Evolutionary conservation across 2,113 vertebrate genomes (phyloP).

Genomic region (Phrynosoma platyrhinos): DNA sequence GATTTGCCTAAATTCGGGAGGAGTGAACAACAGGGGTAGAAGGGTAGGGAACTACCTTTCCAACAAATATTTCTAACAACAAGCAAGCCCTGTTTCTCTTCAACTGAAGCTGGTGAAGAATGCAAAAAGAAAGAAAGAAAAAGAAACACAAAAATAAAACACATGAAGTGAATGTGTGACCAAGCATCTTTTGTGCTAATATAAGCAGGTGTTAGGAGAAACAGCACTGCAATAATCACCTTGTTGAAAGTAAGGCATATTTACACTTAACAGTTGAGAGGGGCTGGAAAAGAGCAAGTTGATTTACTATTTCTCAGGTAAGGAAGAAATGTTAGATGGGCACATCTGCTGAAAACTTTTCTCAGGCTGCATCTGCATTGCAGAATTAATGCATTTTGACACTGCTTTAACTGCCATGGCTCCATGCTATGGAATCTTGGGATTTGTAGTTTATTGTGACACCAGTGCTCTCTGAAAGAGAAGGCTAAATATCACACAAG

Average conservation of each 20-base stretch:
- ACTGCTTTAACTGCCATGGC: too few species aligned
- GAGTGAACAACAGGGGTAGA: conserved; percentile 11
- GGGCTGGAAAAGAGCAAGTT: conserved; percentile 32
- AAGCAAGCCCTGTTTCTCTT: conserved; percentile 7
- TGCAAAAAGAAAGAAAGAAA: conserved; percentile 14
- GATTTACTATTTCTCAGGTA: conserved; percentile 60
- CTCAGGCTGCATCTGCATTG: not conserved
- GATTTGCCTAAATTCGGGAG: not conserved
- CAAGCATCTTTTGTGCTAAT: conserved; percentile 21
- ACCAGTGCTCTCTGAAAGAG: too few species aligned
- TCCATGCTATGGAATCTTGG: too few species aligned
- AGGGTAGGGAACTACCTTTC: conserved; percentile 1
- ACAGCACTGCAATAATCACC: conserved; percentile 24
- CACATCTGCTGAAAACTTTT: conserved; percentile 59
- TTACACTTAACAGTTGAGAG: conserved; percentile 51
- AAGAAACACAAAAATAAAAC: too few species aligned
- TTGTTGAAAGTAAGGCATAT: conserved; percentile 50
- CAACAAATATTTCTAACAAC: not conserved
- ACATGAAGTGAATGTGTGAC: conserved; percentile 4
- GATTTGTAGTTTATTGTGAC: too few species aligned
- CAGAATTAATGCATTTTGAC: too few species aligned
- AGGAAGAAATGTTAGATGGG: conserved; percentile 52
- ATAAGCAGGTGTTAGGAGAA: conserved; percentile 24
- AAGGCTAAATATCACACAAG: too few species aligned
- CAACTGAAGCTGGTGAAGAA: conserved; percentile 13